These are phyloP conservation scores for Odocoileus hemionus DNA, from an alignment of 2,113 vertebrate genomes.

Conservation along the genomic window DNA sequence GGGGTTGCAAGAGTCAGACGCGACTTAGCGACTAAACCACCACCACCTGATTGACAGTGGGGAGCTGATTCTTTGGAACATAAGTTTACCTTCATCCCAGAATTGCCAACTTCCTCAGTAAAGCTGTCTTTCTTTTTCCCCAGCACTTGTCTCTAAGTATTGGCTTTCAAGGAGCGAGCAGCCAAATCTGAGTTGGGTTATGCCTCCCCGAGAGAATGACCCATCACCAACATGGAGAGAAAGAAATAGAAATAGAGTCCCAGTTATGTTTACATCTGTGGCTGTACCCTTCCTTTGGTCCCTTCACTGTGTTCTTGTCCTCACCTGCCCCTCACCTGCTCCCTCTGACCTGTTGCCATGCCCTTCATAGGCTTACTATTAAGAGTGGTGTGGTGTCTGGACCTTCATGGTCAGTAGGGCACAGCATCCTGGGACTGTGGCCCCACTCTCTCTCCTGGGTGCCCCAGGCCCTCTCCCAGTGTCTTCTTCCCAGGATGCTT, in stretches of 20 bases:
- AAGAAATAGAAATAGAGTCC: neutral
- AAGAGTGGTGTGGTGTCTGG: neutral
- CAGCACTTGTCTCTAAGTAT: neutral
- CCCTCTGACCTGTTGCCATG: neutral
- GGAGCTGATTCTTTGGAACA: neutral
- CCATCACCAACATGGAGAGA: neutral
- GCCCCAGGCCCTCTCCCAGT: neutral
- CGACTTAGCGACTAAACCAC: neutral
- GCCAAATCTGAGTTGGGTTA: neutral
- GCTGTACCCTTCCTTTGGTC: neutral
- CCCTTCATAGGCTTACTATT: neutral
- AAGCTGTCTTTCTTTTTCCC: neutral
- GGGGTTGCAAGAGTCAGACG: neutral
- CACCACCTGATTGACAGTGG: neutral
- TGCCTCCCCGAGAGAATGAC: neutral
- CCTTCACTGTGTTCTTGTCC: neutral
- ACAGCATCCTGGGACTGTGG: neutral
- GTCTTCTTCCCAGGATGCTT: neutral
- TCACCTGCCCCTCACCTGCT: neutral
- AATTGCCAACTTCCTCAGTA: neutral
- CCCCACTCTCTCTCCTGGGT: neutral
- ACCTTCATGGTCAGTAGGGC: neutral
- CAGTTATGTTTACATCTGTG: neutral
- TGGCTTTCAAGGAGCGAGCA: neutral
- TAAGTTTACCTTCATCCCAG: neutral